These are phyloP conservation scores for Globicephala melas DNA, from an alignment of 2,113 vertebrate genomes.

Conservation along the genomic window DNA sequence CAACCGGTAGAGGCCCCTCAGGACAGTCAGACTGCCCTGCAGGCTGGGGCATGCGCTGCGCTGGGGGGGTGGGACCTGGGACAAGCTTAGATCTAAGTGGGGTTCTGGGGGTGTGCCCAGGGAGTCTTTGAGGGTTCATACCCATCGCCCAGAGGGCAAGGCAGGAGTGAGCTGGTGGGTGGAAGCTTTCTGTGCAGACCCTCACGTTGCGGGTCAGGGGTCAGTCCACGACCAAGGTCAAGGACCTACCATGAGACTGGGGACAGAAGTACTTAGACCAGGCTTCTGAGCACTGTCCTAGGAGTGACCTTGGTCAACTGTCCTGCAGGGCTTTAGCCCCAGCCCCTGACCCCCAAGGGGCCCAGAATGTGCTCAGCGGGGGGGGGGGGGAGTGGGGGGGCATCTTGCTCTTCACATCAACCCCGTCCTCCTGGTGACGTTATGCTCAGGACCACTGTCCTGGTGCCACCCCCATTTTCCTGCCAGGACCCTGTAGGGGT, in stretches of 20 bases:
- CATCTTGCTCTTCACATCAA: background rate
- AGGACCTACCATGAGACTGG: background rate
- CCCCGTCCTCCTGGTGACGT: background rate
- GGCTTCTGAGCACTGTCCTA: background rate
- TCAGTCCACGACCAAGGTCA: background rate
- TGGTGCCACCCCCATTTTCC: background rate
- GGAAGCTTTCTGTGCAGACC: background rate
- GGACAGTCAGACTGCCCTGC: background rate
- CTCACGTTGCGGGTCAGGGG: background rate
- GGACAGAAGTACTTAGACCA: background rate
- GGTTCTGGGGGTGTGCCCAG: background rate
- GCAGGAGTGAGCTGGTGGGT: background rate
- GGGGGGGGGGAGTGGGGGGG: background rate
- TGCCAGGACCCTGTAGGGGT: background rate
- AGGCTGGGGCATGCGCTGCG: background rate
- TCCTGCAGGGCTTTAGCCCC: background rate
- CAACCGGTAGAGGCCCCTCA: too few relatives aligned
- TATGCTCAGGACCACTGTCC: background rate
- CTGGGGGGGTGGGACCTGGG: background rate
- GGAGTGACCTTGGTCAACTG: background rate
- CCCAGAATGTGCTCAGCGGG: background rate
- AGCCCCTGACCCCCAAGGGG: background rate
- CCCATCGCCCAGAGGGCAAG: too few relatives aligned
- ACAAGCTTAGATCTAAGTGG: background rate
- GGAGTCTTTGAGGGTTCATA: background rate